These are phyloP conservation scores for Boloria selene DNA, from an alignment of 2,888 invertebrate species.

Conservation along the genomic window DNA sequence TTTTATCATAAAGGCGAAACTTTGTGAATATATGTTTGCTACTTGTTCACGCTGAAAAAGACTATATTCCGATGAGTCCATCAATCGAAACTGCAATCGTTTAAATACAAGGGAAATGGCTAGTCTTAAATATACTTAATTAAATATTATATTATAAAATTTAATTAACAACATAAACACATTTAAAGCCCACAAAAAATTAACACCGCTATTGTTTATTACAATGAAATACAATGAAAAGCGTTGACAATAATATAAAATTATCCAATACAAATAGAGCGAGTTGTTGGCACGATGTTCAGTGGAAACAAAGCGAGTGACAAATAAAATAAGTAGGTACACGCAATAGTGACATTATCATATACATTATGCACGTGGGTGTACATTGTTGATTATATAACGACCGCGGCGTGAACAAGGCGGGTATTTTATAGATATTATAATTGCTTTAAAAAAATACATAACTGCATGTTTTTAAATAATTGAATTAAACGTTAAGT, in stretches of 20 bases:
- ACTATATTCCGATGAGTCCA: too few species aligned
- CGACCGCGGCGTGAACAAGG: too few species aligned
- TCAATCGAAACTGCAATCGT: too few species aligned
- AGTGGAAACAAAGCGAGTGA: slow-evolving; percentile 60
- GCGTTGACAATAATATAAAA: slow-evolving; percentile 14
- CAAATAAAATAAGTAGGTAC: slow-evolving; percentile 58
- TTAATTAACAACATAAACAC: background rate
- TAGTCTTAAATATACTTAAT: background rate
- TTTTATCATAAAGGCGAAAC: too few species aligned
- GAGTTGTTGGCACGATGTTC: slow-evolving; percentile 58
- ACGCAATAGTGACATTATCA: slow-evolving; percentile 50
- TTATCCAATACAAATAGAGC: slow-evolving; percentile 54
- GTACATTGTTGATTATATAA: slow-evolving; percentile 35
- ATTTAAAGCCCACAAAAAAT: background rate
- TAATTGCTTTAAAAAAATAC: too few species aligned
- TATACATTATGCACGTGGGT: slow-evolving; percentile 57
- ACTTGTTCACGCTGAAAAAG: too few species aligned
- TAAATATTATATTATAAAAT: background rate
- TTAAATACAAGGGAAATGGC: too few species aligned
- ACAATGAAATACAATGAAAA: slow-evolving; percentile 11
- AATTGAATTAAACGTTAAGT: too few species aligned
- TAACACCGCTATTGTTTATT: background rate
- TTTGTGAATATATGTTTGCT: too few species aligned
- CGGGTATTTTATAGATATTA: too few species aligned
- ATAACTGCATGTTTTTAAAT: too few species aligned